Evolutionary conservation across 1,140 invertebrate genomes (phyloP), one percentile per base, ranked within the genome.

Genomic region (Drosophila orena): DNA sequence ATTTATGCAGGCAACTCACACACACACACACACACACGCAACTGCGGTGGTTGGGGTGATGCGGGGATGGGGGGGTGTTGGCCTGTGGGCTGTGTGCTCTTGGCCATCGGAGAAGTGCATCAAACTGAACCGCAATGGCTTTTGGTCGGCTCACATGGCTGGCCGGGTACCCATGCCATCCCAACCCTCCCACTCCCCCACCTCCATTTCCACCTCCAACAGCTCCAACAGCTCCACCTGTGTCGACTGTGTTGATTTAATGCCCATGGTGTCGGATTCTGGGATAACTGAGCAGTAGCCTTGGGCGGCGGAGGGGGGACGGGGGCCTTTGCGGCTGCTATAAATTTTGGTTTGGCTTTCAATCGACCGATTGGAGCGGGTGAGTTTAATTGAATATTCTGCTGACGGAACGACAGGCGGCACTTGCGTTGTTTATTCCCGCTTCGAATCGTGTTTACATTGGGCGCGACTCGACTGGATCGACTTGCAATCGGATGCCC

Each of bases 301-400:
- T 69, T 5, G 40, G 47, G 47, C 37, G 35, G 44, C 20, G 15
- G 2, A 34, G 22, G 24, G 24, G 24, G 44, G 60, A 27, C 1
- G 7, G 24, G 68, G 52, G 72, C 43, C 2, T 58, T 72, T 85
- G 66, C 74, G 81, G 66, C 43, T 61, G 59, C 62, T 68, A 79
- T 83, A 89, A 83, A 84, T 88, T 84, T 73, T 47, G 72, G 79
- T 74, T 80, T 83, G 83, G 62, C 83, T 88, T 88, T 83, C 79
- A 88, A 79, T 70, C 68, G 76, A 84, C 79, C 79, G 68, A 30
- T 8, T 60, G 64, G 66, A 88, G 70, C 34, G 59, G 64, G 47
- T 50, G 42, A 73, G 61, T 77, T 77, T 66, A 59, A 83, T 79
- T 73, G 66, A 62, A 83, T 72, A 72, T 84, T 73, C 44, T 70